Evolutionary conservation across 2,797 vertebrate species (phyloP).

Genomic region (Alca torda): DNA sequence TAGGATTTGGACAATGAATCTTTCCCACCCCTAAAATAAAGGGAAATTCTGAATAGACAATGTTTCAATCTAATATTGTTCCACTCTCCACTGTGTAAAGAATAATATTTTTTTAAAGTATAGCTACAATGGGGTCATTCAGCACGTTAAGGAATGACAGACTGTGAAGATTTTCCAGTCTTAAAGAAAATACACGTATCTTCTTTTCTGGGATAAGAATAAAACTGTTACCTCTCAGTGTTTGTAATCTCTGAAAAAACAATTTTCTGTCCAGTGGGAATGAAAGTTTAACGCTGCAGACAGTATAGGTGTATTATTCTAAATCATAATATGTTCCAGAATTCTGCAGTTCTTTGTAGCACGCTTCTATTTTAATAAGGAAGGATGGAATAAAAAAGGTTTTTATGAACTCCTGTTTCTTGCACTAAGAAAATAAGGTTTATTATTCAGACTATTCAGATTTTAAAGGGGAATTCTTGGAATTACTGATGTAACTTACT

Average conservation of each 20-base stretch:
- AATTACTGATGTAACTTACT: background rate
- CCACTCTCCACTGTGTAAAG: slow-evolving; percentile 7
- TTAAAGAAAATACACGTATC: background rate
- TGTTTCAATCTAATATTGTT: slow-evolving; percentile 80
- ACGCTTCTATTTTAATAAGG: background rate
- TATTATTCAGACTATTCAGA: background rate
- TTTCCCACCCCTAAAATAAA: slow-evolving; percentile 74
- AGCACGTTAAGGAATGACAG: slow-evolving; percentile 23
- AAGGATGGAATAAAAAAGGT: background rate
- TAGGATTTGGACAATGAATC: slow-evolving; percentile 72
- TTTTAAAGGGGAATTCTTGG: background rate
- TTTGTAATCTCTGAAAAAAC: slow-evolving; percentile 13
- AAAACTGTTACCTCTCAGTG: slow-evolving; percentile 4
- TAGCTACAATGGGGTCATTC: slow-evolving; percentile 18
- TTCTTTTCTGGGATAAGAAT: slow-evolving; percentile 25
- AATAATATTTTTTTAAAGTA: slow-evolving; percentile 1
- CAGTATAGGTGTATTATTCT: background rate
- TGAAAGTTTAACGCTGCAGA: slow-evolving; percentile 17
- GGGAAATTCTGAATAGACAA: slow-evolving; percentile 67
- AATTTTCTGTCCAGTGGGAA: slow-evolving; percentile 17
- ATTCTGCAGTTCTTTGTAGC: background rate
- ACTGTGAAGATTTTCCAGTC: slow-evolving; percentile 12
- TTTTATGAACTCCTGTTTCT: background rate
- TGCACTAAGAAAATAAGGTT: background rate
- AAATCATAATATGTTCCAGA: background rate